A percentile compares a stretch with the other conserved stretches of the same genome.
phyloP scores from a whole-genome alignment of 2,113 vertebrate genomes.

The Cyanoramphus novaezelandiae region DNA sequence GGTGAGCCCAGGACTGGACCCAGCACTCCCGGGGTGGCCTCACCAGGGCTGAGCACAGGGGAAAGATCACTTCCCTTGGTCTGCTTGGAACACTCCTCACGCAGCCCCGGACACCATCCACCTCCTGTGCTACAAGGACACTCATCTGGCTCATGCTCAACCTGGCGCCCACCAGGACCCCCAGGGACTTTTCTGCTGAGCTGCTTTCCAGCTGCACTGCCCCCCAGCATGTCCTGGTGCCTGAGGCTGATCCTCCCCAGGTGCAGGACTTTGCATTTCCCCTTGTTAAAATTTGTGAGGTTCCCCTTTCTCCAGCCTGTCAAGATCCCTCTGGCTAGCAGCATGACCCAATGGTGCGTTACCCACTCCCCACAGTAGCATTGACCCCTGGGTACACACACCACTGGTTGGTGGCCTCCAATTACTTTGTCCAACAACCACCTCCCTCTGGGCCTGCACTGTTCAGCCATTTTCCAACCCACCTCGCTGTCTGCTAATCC shows the following conservation, averaged over 20 bases:
- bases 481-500: background rate
- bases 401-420: background rate
- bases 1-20: background rate
- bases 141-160: background rate
- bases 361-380: background rate
- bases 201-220: background rate
- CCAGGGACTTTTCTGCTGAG: background rate
- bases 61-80: background rate
- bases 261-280: background rate
- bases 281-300: background rate
- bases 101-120: background rate
- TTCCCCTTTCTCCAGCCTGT: background rate
- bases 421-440: background rate
- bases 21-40: background rate
- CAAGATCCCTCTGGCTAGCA: background rate
- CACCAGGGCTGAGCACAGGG: background rate
- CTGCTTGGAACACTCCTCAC: background rate
- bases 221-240: background rate
- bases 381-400: background rate
- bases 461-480: background rate
- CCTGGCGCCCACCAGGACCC: background rate
- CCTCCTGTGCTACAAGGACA: background rate
- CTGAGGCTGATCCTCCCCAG: background rate
- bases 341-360: background rate
- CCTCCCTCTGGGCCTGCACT: background rate